These are phyloP conservation scores for Amia ocellicauda DNA, from an alignment of 2,113 vertebrate genomes.

Conservation along the genomic window DNA sequence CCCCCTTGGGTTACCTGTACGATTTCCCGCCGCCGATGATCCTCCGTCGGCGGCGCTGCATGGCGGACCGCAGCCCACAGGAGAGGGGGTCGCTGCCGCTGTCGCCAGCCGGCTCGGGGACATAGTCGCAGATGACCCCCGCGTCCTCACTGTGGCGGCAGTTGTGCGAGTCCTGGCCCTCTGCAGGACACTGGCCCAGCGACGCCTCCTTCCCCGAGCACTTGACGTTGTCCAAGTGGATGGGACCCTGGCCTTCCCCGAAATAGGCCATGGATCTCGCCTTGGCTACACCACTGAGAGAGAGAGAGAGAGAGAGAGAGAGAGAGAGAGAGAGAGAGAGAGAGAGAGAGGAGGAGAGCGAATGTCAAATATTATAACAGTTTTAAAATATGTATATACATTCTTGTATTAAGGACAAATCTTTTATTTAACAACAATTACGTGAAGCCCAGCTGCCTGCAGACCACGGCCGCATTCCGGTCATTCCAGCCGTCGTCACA, in stretches of 20 bases:
- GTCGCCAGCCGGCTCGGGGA: constrained; percentile 36
- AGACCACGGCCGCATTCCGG: constrained; percentile 66
- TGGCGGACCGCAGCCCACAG: constrained; percentile 62
- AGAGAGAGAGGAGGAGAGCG: neutral
- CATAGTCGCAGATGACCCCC: constrained; percentile 74
- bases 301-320: constrained; percentile 23
- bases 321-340: neutral
- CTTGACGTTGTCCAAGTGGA: constrained; percentile 76
- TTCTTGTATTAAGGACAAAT: too few species aligned
- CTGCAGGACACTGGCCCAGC: constrained; percentile 67
- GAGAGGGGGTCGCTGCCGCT: constrained; percentile 37
- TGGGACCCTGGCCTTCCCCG: constrained; percentile 72
- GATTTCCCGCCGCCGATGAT: constrained; percentile 74
- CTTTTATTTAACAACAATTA: too few species aligned
- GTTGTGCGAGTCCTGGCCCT: constrained; percentile 57
- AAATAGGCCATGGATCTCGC: constrained; percentile 72
- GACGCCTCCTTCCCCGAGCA: constrained; percentile 80
- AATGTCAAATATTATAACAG: neutral
- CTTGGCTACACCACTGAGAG: constrained; percentile 70
- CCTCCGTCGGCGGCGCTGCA: constrained; percentile 62
- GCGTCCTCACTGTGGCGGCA: constrained; percentile 75
- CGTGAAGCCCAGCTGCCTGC: constrained; percentile 73
- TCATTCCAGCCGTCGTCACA: constrained; percentile 73
- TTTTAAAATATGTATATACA: too few species aligned
- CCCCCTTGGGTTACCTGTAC: constrained; percentile 58